Evolutionary conservation across 1,140 invertebrate genomes (phyloP).

Genomic region (Orius insidiosus): DNA sequence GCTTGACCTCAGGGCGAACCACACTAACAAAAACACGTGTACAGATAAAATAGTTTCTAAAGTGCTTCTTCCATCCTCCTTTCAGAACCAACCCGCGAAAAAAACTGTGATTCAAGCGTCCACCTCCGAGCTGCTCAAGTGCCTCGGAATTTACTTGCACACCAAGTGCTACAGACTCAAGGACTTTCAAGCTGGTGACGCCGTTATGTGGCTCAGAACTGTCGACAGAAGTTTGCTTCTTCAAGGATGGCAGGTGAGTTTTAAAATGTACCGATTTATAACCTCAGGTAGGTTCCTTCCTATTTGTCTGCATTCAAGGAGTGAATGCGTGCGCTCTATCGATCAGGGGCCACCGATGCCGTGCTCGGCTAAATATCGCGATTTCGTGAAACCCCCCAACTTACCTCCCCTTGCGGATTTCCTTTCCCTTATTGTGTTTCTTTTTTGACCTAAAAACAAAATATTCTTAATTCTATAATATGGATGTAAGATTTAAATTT

Average conservation of each 20-base stretch:
- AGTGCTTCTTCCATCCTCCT: conserved; percentile 31
- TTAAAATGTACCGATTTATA: no score
- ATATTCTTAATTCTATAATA: no score
- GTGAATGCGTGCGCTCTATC: no score
- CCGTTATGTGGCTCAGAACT: conserved; percentile 91
- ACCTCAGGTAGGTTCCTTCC: no score
- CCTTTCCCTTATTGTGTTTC: no score
- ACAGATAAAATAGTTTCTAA: conserved; percentile 37
- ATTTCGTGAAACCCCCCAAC: no score
- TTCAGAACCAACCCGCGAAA: conserved; percentile 28
- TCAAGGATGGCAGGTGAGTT: conserved; percentile 92
- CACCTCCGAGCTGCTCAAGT: conserved; percentile 92
- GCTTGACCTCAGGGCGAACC: conserved; percentile 38
- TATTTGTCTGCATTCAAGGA: no score
- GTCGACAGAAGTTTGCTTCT: conserved; percentile 88
- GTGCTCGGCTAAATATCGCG: no score
- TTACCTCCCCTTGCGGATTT: no score
- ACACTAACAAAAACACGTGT: conserved; percentile 29
- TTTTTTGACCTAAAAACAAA: no score
- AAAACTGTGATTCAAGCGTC: conserved; percentile 96
- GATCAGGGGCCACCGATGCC: no score
- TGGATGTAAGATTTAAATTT: no score
- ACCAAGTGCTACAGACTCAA: conserved; percentile 71
- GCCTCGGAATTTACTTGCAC: conserved; percentile 86
- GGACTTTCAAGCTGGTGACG: conserved; percentile 85